These are phyloP conservation scores for Holocentrus rufus DNA, from an alignment of 2,797 vertebrate genomes.

Conservation along the genomic window DNA sequence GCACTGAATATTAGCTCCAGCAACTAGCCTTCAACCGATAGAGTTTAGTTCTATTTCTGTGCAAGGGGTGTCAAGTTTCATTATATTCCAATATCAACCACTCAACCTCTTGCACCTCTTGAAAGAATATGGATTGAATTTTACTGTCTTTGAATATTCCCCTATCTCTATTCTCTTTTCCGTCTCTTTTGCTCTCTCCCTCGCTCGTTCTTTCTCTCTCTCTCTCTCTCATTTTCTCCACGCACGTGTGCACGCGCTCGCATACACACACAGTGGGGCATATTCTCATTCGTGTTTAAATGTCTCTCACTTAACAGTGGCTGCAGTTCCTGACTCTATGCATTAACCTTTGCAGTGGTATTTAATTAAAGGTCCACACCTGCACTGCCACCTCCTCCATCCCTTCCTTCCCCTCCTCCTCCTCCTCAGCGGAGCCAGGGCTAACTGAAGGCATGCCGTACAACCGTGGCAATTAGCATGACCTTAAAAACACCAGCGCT, in stretches of 20 bases:
- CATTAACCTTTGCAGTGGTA: conserved; percentile 86
- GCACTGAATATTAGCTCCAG: conserved; percentile 11
- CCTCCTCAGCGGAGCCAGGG: conserved; percentile 56
- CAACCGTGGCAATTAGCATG: conserved; percentile 83
- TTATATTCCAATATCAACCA: conserved; percentile 32
- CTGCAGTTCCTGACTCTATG: conserved; percentile 73
- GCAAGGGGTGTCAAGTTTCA: conserved; percentile 32
- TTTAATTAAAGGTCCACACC: conserved; percentile 88
- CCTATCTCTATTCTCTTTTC: background rate
- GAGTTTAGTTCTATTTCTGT: conserved; percentile 37
- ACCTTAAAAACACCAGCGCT: conserved; percentile 81
- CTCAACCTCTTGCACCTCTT: conserved; percentile 28
- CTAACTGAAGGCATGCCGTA: conserved; percentile 73
- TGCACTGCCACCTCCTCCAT: conserved; percentile 65
- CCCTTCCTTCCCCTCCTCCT: conserved; percentile 25
- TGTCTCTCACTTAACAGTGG: conserved; percentile 66
- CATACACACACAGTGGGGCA: conserved; percentile 32
- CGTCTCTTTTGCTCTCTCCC: conserved; percentile 3
- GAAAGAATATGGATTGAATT: conserved; percentile 44
- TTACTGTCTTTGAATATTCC: conserved; percentile 30
- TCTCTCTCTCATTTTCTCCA: background rate
- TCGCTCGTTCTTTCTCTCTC: background rate
- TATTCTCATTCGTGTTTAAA: conserved; percentile 69
- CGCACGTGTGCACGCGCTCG: background rate
- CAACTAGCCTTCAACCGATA: background rate